Evolutionary conservation across 2,888 invertebrate species (phyloP), one percentile per base, ranked within the genome.

Genomic region (Nemotelus nigrinus): DNA sequence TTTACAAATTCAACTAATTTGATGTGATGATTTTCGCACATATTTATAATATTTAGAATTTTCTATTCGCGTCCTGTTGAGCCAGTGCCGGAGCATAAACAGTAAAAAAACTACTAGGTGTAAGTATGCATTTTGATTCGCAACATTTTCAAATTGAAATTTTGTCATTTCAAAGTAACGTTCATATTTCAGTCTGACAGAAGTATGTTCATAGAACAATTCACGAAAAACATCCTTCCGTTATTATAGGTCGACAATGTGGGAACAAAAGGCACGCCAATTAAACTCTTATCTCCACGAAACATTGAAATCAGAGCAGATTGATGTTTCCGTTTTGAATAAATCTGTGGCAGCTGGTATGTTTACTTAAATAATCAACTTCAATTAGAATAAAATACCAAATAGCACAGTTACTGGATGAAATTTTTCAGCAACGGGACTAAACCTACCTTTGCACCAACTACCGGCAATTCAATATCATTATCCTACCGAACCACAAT

Each of bases 211-310:
- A 25, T 25, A 25, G 25, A 25, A 25, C 25, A 25, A 25, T 25
- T 25, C 25, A 25, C 25, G 25, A 25, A 25, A 25, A 25, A 25
- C 25, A 25, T 25, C 25, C 25, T 25, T 25, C 25, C 25, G 25
- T 25, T 3, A 47, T 47, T 6, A 3, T 10, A 3, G 3, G 7
- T 47, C 47, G 2, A 60, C 60, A 63, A 78, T 78, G 78, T 78
- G 78, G 78, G 76, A 76, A 45, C 45, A 55, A 4, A 68, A 64
- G 47, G 63, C 63, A 2, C 60, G 57, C 10, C 63, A 76, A 48
- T 70, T 48, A 48, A 78, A 78, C 53, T 70, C 70, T 6, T 78
- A 78, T 39, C 63, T 78, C 2, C 76, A 78, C 3, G 8, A 48
- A 2, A 60, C 41, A 48, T 10, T 74, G 3, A 45, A 48, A 39